Evolutionary conservation across 1,140 invertebrate genomes (phyloP).

Genomic region (Homarus americanus): DNA sequence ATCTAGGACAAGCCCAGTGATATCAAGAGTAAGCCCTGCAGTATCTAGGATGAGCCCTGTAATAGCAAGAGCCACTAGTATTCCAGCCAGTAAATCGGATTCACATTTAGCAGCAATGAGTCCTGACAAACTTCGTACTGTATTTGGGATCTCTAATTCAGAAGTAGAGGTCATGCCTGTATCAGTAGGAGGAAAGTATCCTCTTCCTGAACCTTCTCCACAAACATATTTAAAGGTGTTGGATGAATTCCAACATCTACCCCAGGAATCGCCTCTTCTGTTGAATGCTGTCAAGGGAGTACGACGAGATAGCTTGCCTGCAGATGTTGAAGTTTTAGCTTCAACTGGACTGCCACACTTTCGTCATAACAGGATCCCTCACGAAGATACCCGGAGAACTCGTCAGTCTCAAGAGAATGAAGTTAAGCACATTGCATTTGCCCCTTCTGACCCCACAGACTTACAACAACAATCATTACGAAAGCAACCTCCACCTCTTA

Average conservation of each 20-base stretch:
- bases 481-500: conserved; percentile 59
- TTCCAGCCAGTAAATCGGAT: conserved; percentile 19
- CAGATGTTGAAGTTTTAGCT: conserved; percentile 19
- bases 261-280: conserved; percentile 24
- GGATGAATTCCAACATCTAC: conserved; percentile 35
- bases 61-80: neutral
- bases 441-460: conserved; percentile 59
- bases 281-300: conserved; percentile 32
- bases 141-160: conserved; percentile 50
- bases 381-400: conserved; percentile 29
- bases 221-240: conserved; percentile 28
- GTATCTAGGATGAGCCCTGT: neutral
- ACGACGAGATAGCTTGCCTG: neutral
- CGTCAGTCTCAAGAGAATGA: conserved; percentile 30
- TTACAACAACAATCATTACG: conserved; percentile 37
- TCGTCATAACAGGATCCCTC: neutral
- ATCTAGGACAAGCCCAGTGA: conserved; percentile 4
- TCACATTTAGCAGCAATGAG: conserved; percentile 13
- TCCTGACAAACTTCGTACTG: conserved; percentile 31
- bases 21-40: conserved; percentile 8
- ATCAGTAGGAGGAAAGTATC: conserved; percentile 17
- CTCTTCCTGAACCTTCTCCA: conserved; percentile 32
- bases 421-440: conserved; percentile 25
- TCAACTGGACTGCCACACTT: conserved; percentile 13
- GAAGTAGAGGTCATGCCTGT: conserved; percentile 67